Evolutionary conservation across 64 coral and sea anemone species (phyloP).

Genomic region (Stichodactyla helianthus): DNA sequence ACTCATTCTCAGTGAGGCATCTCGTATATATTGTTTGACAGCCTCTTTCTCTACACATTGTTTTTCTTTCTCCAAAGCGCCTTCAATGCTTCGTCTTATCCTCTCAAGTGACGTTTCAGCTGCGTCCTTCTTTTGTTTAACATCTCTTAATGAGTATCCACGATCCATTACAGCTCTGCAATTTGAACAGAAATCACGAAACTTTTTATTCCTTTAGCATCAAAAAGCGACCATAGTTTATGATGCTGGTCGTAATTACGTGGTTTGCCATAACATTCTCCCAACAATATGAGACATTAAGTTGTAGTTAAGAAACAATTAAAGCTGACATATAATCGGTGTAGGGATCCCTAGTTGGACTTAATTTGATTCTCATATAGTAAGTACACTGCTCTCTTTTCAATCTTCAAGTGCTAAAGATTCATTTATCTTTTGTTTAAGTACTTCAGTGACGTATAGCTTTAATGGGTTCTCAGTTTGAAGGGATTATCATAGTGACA

Average conservation of each 20-base stretch:
- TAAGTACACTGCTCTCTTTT: no score
- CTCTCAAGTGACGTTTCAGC: slow-evolving; percentile 40
- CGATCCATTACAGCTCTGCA: neutral
- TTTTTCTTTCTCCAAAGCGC: slow-evolving; percentile 56
- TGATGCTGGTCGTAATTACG: neutral
- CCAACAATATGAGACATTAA: no score
- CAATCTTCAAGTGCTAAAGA: no score
- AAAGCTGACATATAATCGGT: no score
- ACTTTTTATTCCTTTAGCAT: neutral
- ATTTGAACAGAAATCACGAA: neutral
- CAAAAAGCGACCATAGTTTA: neutral
- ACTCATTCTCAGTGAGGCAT: slow-evolving; percentile 54
- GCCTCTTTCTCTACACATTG: slow-evolving; percentile 9
- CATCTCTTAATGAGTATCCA: neutral
- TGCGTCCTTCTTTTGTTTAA: slow-evolving; percentile 1
- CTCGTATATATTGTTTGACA: slow-evolving; percentile 43
- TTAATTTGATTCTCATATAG: no score
- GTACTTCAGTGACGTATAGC: slow-evolving; percentile 8
- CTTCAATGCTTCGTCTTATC: slow-evolving; percentile 51
- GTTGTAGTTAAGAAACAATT: no score
- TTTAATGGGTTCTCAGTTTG: neutral
- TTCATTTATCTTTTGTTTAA: neutral
- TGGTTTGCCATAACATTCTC: no score
- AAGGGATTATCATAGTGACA: neutral
- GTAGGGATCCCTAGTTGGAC: no score